Evolutionary conservation across 2,797 vertebrate genomes (phyloP).

Genomic region (Ptychobarbus kaznakovi): DNA sequence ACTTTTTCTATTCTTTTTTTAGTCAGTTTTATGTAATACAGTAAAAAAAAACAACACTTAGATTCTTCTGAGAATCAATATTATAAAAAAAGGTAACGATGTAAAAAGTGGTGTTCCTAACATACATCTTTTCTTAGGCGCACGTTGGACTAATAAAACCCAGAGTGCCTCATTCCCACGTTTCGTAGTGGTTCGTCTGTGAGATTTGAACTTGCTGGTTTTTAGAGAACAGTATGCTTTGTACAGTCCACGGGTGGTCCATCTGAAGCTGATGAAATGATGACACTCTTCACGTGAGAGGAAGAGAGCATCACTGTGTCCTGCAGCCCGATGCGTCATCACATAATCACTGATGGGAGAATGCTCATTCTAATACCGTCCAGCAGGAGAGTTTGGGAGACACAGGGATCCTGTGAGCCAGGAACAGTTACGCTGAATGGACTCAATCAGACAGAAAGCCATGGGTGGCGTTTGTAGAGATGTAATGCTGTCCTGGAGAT

Average conservation of each 20-base stretch:
- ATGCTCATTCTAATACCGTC: neutral
- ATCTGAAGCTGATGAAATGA: neutral
- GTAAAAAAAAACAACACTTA: neutral
- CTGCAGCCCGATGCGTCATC: slow-evolving; percentile 4
- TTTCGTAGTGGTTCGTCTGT: neutral
- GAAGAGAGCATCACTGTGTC: neutral
- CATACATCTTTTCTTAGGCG: neutral
- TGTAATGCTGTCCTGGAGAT: slow-evolving; percentile 59
- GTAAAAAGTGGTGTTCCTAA: neutral
- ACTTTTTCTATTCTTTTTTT: neutral
- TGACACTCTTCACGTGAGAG: neutral
- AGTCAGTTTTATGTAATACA: neutral
- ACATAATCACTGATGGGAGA: neutral
- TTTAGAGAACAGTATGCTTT: neutral
- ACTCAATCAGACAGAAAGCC: slow-evolving; percentile 3
- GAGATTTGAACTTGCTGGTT: neutral
- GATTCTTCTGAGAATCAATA: neutral
- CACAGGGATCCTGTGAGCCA: neutral
- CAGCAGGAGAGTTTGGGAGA: neutral
- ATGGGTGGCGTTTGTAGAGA: slow-evolving; percentile 2
- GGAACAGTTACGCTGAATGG: neutral
- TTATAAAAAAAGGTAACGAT: neutral
- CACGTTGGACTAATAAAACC: neutral
- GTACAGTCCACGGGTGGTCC: slow-evolving; percentile 28
- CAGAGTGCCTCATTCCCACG: neutral